Evolutionary conservation across 1,140 invertebrate genomes (phyloP), one percentile per base, ranked within the genome.

Genomic region (Psilanteris sp.): DNA sequence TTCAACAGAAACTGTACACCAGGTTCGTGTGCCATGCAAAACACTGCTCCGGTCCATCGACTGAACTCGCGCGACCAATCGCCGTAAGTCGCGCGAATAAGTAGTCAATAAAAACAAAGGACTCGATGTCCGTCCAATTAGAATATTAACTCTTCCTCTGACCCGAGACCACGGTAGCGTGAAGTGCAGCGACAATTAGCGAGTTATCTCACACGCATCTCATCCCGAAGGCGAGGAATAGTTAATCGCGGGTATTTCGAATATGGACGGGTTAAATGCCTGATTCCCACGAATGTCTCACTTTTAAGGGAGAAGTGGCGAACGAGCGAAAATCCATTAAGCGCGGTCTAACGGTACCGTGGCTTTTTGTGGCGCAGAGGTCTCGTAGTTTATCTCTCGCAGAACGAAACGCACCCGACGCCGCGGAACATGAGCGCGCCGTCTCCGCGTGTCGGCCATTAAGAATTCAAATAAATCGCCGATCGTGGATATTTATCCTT

Each of bases 391-490:
- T 78, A 78, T 74, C 76, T 74, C 66, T n/a, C 37, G 57, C 66
- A 46, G 54, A 74, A 71, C 79, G 79, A 78, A 79, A 78, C 76
- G 79, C 72, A 81, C 80, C 76, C 78, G 61, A 71, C 26, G 77
- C 75, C 54, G 52, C 54, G 71, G 31, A 72, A 75, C 71, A 68
- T 75, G 72, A 73, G 54, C 71, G 70, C 52, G 27, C 43, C 59
- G 59, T 73, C 59, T 73, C 50, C 50, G 57, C 55, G 43, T 64
- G 50, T 52, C 68, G 68, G 57, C 67, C 64, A 81, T 74, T 78
- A 80, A 80, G 79, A 83, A 86, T 86, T 86, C 79, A 79, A 85
- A 85, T 85, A 86, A 86, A 86, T 85, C 79, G 81, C 77, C 81
- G 82, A 84, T 85, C 81, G 79, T 74, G 74, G 76, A 72, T 82